Base-by-base conservation (phyloP, 2,797 vertebrate genomes). In the Scarus forsteni region DNA sequence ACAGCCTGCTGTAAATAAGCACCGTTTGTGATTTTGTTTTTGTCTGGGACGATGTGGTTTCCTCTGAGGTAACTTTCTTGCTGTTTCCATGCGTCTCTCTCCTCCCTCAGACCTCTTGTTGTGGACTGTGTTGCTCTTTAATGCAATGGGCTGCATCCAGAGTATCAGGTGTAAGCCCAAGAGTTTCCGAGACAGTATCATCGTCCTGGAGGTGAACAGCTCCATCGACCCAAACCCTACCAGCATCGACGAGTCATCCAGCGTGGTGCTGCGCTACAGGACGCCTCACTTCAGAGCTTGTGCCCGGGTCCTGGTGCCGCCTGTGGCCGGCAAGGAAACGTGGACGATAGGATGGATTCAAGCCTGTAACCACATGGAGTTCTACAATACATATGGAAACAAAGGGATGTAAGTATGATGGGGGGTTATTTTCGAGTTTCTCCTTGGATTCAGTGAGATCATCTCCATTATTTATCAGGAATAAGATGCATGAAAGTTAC, bases 341-440 rank as follows among this genome's bases (percentile, higher is more conserved):
- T 99, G 98, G 98, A 95, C 96, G 10, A 95, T 99, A 46, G 98
- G 98, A 60, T 99, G 97, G 97, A 99, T 99, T 51, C 98, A 99
- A 90, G 98, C 98, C 0, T 99, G 98, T 85, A 98, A 97, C 90
- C 97, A 99, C 92, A 99, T 99, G 98, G 96, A 99, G 92, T 99
- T 99, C 87, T 97, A 96, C 94, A 99, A 99, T 81, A 95, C 95
- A 55, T 99, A 99, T 0, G 97, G 97, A 61, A 94, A 95, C 15
- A 96, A 96, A 88, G 98, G 98, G 88, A 98, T 97, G 98, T 99
- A 85, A 98, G 98, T 99, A 92, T 51, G 36, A 48, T 2, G 8
- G 15, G 42, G 7, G 53, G 11, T 27, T 18, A 44, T 18, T 5
- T 44, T 19, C 18, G n/a, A 39, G 4, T 27, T 27, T 2, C 27